phyloP scores from a whole-genome alignment of 2,113 vertebrate species.

The Phrynosoma platyrhinos region DNA sequence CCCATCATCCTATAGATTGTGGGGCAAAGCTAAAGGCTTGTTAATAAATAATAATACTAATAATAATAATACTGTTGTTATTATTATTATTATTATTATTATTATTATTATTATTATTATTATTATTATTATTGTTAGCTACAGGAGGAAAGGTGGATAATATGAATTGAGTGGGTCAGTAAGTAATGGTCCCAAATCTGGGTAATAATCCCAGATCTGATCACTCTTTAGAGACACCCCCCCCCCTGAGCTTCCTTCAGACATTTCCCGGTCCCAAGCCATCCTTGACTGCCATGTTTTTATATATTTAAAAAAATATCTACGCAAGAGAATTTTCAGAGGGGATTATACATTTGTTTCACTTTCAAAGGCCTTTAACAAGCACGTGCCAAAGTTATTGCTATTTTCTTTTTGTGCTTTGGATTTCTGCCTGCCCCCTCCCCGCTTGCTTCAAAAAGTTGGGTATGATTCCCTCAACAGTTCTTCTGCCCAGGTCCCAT shows the following conservation, averaged over 20 bases:
- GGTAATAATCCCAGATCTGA: too few species aligned
- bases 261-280: slow-evolving; percentile 33
- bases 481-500: neutral
- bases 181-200: too few species aligned
- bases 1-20: too few species aligned
- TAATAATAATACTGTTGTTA: too few species aligned
- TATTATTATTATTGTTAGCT: too few species aligned
- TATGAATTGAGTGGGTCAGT: too few species aligned
- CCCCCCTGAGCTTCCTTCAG: neutral
- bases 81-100: too few species aligned
- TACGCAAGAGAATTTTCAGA: slow-evolving; percentile 45
- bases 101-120: too few species aligned
- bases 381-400: slow-evolving; percentile 79
- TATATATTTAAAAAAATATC: slow-evolving; percentile 29
- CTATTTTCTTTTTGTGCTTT: neutral
- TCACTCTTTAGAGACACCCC: neutral
- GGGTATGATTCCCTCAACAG: neutral
- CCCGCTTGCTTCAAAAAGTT: neutral
- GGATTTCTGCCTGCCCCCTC: rapidly evolving
- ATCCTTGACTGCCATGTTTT: slow-evolving; percentile 45
- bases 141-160: too few species aligned
- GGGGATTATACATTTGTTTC: slow-evolving; percentile 51
- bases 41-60: too few species aligned
- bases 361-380: slow-evolving; percentile 72
- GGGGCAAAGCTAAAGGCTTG: too few species aligned